Base-by-base conservation (phyloP, 2,113 vertebrate genomes). In the Thinocorus orbignyianus region DNA sequence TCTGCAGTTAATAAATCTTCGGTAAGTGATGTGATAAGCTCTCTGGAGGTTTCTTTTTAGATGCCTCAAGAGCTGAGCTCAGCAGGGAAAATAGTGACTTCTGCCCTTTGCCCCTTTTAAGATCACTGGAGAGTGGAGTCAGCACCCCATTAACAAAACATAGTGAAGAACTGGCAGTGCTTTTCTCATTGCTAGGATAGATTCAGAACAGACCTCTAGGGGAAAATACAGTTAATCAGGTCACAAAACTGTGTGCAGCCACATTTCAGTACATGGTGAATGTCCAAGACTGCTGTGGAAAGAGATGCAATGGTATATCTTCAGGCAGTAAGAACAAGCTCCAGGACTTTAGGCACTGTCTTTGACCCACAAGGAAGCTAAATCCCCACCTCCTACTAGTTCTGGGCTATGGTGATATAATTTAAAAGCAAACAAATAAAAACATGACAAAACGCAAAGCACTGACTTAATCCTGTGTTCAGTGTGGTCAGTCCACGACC, bases 1-100 rank as follows among this genome's bases (percentile, higher is more conserved):
- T 76, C 86, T 93, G 41, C 86, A 78, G 92, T 65, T 81, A 81
- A 96, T 96, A 96, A 92, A 96, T 95, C 92, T 76, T 72, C 83
- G 69, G 44, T 30, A 30, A 84, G 58, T 61, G 44, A 42, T 24
- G 41, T 62, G 90, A 81, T 92, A 94, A 93, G 39, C 41, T 81
- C 57, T 46, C 57, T 57, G 61, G n/a, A 66, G 51, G 65, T 86
- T 64, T 71, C 35, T 68, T 60, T 92, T 81, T 33, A 86, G 65
- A 86, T 68, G 64, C 65, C 44, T 88, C 1, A 1, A 41, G 71
- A 18, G 77, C 61, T 85, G 90, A 94, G 57, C 88, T 94, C 77
- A 87, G 61, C 33, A 79, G 65, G 83, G 95, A 95, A 94, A 96
- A 8, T 86, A 65, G 25, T 19, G 93, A 93, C 90, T 79, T 91